Evolutionary conservation across 2,797 vertebrate species (phyloP).

Genomic region (Spondyliosoma cantharus): DNA sequence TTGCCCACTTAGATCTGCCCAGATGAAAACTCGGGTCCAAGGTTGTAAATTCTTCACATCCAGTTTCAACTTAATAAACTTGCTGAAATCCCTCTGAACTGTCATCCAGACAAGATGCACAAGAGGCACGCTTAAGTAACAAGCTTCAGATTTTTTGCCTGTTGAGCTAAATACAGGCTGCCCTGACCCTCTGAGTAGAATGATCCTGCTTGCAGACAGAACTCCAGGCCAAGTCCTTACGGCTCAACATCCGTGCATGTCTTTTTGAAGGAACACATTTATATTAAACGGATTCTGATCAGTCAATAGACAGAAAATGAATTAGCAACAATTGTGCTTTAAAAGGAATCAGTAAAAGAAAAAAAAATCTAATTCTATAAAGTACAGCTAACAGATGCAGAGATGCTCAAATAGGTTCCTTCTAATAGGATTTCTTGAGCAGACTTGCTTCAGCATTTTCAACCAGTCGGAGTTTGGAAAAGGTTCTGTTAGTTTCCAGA

Average conservation of each 20-base stretch:
- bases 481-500: too few species aligned
- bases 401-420: too few species aligned
- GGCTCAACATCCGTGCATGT: not conserved
- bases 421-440: too few species aligned
- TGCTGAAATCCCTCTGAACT: not conserved
- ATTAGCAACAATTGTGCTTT: not conserved
- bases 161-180: not conserved
- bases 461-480: too few species aligned
- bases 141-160: not conserved
- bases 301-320: not conserved
- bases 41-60: slow-evolving; percentile 1
- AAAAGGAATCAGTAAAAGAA: too few species aligned
- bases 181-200: not conserved
- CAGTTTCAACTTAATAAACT: slow-evolving; percentile 2
- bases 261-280: not conserved
- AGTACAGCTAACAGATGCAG: too few species aligned
- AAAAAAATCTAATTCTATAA: too few species aligned
- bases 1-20: slow-evolving; percentile 13
- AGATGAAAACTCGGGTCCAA: not conserved
- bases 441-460: too few species aligned
- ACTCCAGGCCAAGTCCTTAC: too few species aligned
- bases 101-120: not conserved
- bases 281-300: not conserved
- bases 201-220: not conserved
- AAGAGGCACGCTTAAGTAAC: not conserved